A percentile compares a stretch with the other conserved stretches of the same genome.
phyloP scores from a whole-genome alignment of 2,888 invertebrate genomes.

The Coronaproctus castanopsis region DNA sequence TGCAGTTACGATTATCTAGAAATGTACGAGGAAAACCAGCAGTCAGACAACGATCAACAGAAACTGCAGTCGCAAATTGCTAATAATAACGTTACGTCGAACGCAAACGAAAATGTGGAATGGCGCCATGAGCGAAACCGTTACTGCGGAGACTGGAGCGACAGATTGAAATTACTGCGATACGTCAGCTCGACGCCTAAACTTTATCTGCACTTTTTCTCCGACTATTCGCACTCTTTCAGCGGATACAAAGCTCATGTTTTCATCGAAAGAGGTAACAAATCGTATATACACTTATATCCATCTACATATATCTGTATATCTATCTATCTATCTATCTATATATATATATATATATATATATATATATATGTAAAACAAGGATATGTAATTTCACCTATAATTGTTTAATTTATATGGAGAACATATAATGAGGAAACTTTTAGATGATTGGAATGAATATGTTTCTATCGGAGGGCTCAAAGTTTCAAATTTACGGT shows the following conservation, averaged over 20 bases:
- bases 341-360: too few relatives aligned
- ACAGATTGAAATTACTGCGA: constrained; percentile 48
- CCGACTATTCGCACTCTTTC: constrained; percentile 57
- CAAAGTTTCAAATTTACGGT: too few relatives aligned
- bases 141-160: constrained; percentile 60
- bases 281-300: too few relatives aligned
- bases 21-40: constrained; percentile 32
- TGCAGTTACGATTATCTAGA: constrained; percentile 62
- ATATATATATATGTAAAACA: too few relatives aligned
- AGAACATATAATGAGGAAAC: too few relatives aligned
- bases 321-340: too few relatives aligned
- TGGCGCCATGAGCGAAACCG: constrained; percentile 7
- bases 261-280: constrained; percentile 51
- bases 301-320: too few relatives aligned
- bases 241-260: constrained; percentile 52
- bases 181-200: constrained; percentile 40
- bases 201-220: constrained; percentile 44
- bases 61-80: constrained; percentile 14
- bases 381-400: too few relatives aligned
- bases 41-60: background rate
- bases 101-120: constrained; percentile 6
- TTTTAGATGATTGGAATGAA: too few relatives aligned
- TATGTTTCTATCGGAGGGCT: too few relatives aligned
- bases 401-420: too few relatives aligned
- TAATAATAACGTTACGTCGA: constrained; percentile 2